Evolutionary conservation across 1,140 invertebrate species (phyloP), one percentile per base, ranked within the genome.

Genomic region (Phocides pigmalion): DNA sequence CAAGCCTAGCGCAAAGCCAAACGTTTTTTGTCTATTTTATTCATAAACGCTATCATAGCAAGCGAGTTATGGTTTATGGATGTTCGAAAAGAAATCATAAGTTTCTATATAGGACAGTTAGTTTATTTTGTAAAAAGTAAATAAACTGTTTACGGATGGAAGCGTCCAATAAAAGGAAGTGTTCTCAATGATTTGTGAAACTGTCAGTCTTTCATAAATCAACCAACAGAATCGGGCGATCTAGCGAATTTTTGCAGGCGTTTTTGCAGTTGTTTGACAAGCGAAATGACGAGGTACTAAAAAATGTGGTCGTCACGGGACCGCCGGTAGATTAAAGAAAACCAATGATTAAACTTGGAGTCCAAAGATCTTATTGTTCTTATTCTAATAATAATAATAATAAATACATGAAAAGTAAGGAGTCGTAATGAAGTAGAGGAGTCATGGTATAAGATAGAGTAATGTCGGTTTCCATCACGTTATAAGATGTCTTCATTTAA

Each of bases 21-120:
- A 66, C 54, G 51, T 66, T 62, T 62, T 65, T 66, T 65, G 59
- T 63, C 53, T 39, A 70, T 47, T 68, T 39, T 59, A 59, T 61
- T 61, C 49, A 61, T 49, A 61, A 61, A 61, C 19, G 32, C 19
- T 61, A 61, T 49, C 28, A 9, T 14, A 37, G 42, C 17, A 14
- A 37, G 42, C 17, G 9, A 46, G 15, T 8, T 32, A 39, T 39
- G 35, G 35, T 14, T 39, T 14, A 39, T 39, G 35, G 35, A 39
- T 39, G 3, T 35, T 35, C 22, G 22, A 39, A 39, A n/a, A 0
- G 32, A 39, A 39, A 14, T 4, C 28, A 32, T 8, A 12, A 39
- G 12, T 4, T 39, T 39, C 0, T n/a, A n/a, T n/a, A 35, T 11
- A 2, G 35, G n/a, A 39, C 35, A 39, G 35, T 39, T 39, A 39